Evolutionary conservation across 1,140 invertebrate species (phyloP).

Genomic region (Lamellibrachia luymesi): DNA sequence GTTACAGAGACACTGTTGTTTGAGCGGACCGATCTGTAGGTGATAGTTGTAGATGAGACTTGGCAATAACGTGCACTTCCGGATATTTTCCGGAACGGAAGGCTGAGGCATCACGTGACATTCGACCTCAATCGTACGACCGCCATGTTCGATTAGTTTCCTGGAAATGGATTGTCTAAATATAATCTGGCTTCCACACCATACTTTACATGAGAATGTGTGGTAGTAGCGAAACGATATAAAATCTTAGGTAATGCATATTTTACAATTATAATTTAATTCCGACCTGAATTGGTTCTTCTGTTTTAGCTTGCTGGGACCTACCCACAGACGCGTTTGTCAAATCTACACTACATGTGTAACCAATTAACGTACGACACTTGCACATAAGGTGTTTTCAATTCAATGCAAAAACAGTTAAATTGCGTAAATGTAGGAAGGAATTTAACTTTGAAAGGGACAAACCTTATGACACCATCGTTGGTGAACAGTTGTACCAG

Average conservation of each 20-base stretch:
- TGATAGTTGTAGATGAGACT: neutral
- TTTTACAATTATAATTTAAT: too few species aligned
- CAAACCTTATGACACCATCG: neutral
- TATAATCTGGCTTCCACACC: neutral
- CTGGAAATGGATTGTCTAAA: neutral
- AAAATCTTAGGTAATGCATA: too few species aligned
- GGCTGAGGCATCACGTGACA: neutral
- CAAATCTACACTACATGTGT: too few species aligned
- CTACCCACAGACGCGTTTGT: too few species aligned
- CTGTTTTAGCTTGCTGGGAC: too few species aligned
- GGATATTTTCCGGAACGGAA: neutral
- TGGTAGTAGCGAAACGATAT: too few species aligned
- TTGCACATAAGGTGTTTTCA: too few species aligned
- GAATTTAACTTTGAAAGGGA: neutral
- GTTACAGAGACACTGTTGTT: slow-evolving; percentile 7
- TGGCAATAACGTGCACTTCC: neutral
- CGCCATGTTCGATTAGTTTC: neutral
- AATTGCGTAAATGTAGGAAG: too few species aligned
- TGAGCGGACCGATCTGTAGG: neutral
- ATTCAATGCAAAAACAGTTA: too few species aligned
- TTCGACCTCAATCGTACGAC: neutral
- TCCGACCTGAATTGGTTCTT: too few species aligned
- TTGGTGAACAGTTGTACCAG: neutral
- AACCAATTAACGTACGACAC: too few species aligned
- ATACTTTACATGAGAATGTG: too few species aligned